Conservation (phyloP, 2,113 vertebrate species). For the Phylloscopus trochilus region DNA sequence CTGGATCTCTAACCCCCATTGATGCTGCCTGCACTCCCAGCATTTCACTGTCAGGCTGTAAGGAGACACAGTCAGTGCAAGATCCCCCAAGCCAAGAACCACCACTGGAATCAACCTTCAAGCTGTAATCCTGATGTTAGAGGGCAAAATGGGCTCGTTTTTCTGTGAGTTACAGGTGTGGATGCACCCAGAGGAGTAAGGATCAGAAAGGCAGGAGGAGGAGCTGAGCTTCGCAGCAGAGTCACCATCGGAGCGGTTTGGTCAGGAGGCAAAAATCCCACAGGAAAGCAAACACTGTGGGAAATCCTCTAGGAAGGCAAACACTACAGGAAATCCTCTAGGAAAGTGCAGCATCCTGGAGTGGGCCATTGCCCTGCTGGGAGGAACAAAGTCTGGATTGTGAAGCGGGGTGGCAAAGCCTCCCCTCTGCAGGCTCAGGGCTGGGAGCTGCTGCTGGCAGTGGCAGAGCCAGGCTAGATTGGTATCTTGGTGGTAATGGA, state of each 20-base stretch:
- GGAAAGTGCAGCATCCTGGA: neutral
- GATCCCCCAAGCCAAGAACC: neutral
- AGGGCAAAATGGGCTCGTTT: neutral
- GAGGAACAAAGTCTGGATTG: neutral
- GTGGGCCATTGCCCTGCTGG: neutral
- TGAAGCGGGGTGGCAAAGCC: neutral
- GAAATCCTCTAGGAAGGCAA: neutral
- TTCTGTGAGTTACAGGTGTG: accelerated
- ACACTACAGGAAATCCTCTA: neutral
- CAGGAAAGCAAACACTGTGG: neutral
- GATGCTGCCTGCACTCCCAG: neutral
- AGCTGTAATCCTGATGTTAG: neutral
- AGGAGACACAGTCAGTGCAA: neutral
- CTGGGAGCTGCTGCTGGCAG: neutral
- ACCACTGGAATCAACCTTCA: neutral
- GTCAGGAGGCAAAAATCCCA: neutral
- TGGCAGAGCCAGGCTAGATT: neutral
- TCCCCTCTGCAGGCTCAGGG: neutral
- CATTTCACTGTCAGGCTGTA: neutral
- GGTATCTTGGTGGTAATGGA: conserved; percentile 8
- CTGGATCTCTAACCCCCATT: neutral
- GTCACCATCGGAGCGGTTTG: neutral
- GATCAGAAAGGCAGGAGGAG: accelerated
- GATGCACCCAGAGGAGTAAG: neutral
- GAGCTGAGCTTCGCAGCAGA: neutral